Evolutionary conservation across 2,888 invertebrate species (phyloP), one percentile per base, ranked within the genome.

Genomic region (Slavum lentiscoides): DNA sequence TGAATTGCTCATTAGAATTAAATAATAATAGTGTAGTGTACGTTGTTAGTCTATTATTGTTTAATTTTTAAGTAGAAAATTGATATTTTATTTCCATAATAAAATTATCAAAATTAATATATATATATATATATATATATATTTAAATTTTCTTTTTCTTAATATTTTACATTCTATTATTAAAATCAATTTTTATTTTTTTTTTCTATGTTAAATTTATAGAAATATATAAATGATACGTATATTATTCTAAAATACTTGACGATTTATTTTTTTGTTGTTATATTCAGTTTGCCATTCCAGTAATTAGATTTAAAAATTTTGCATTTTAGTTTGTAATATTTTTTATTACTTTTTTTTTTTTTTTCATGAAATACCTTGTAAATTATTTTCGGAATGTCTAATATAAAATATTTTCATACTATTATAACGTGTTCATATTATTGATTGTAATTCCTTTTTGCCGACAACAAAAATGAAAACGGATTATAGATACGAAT

Each of bases 1-100:
- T 80, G 53, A 72, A 66, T 80, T 80, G 80, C 80, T 80, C 80
- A 80, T 62, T 80, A 80, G 72, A 64, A 66, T 72, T 58, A 23
- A 80, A 72, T 64, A 72, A 9, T 55, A 49, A 49, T 49, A 49
- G 49, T 49, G 15, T 49, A 49, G 49, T n/a, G n/a, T 49, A 80
- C 66, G 70, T 72, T 72, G 37, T 64, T 62, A 17, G 30, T 58
- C 11, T 80, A 70, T 77, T 39, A 39, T 64, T 49, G 23, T 21
- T 23, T n/a, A 59, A 61, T 23, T 73, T 43, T 59, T 68, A 11
- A 49, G 13, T 73, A 68, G 30, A 66, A 30, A 74, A 58, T 74
- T 74, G 21, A 59, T 76, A 30, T 59, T 61, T 68, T 43, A n/a
- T 76, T 49, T 68, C 19, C 59, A 68, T 59, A 68, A 30, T 30